A percentile compares a stretch with the other conserved stretches of the same genome.
These are phyloP conservation scores for Drosophila guanche DNA, from an alignment of 1,140 invertebrate species.

Conservation along the genomic window DNA sequence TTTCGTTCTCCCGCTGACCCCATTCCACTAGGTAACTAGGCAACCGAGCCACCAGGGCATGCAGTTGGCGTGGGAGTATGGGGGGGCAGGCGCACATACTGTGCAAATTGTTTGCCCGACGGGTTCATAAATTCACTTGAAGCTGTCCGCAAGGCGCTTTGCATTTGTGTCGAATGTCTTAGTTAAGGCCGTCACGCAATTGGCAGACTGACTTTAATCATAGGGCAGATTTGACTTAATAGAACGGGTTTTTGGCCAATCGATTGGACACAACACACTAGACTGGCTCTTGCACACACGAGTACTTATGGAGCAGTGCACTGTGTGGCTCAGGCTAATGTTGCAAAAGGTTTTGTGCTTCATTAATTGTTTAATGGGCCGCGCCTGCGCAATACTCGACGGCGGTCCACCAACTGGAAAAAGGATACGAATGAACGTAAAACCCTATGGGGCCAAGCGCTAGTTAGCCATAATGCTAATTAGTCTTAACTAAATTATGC, in stretches of 20 bases:
- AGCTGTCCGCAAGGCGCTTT: slow-evolving; percentile 51
- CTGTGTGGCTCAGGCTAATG: background rate
- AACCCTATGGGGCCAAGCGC: slow-evolving; percentile 15
- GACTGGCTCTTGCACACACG: no score
- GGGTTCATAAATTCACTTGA: slow-evolving; percentile 38
- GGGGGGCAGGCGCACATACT: slow-evolving; percentile 48
- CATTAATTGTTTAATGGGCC: slow-evolving; percentile 78
- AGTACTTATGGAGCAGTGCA: slow-evolving; percentile 6
- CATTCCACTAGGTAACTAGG: slow-evolving; percentile 8
- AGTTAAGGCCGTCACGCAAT: slow-evolving; percentile 58
- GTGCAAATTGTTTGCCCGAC: slow-evolving; percentile 67
- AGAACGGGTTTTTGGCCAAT: slow-evolving; percentile 39
- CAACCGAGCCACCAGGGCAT: slow-evolving; percentile 16
- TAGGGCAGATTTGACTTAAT: slow-evolving; percentile 62
- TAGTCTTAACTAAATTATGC: slow-evolving; percentile 70
- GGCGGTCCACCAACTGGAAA: slow-evolving; percentile 7
- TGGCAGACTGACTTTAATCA: slow-evolving; percentile 67
- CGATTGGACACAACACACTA: background rate
- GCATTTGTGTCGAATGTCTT: slow-evolving; percentile 60
- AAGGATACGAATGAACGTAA: slow-evolving; percentile 9
- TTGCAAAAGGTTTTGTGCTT: slow-evolving; percentile 55
- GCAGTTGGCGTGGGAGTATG: slow-evolving; percentile 32
- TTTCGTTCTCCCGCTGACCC: slow-evolving; percentile 45
- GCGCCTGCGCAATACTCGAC: slow-evolving; percentile 55
- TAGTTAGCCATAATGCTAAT: slow-evolving; percentile 68